Conservation (phyloP, 1,140 invertebrate species). For the Zeugodacus cucurbitae region DNA sequence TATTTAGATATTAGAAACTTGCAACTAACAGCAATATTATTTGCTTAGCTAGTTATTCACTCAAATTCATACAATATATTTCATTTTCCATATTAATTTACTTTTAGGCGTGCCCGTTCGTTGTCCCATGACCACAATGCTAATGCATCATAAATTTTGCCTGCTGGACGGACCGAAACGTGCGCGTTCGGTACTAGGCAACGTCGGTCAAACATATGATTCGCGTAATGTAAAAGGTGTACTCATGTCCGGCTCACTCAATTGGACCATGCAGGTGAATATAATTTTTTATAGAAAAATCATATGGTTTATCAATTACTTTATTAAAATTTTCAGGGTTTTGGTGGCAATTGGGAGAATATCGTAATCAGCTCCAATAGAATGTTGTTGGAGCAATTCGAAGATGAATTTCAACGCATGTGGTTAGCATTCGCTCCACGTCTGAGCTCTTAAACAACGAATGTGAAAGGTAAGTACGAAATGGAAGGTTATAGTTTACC, state of each 20-base stretch:
- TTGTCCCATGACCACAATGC: constrained; percentile 40
- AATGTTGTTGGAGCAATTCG: constrained; percentile 30
- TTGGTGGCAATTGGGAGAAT: constrained; percentile 58
- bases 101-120: constrained; percentile 49
- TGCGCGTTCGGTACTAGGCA: constrained; percentile 37
- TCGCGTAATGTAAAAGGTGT: constrained; percentile 36
- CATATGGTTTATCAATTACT: no score
- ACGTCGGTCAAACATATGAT: not conserved
- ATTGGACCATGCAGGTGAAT: constrained; percentile 52
- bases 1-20: no score
- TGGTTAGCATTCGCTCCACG: constrained; percentile 48
- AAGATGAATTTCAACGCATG: constrained; percentile 55
- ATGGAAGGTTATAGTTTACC: not conserved
- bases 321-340: constrained; percentile 39
- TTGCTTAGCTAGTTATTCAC: no score
- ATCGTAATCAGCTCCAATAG: constrained; percentile 49
- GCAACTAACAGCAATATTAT: no score
- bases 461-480: not conserved
- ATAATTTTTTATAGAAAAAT: not conserved
- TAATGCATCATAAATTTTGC: constrained; percentile 62
- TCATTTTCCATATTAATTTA: not conserved
- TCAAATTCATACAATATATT: not conserved
- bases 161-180: constrained; percentile 50
- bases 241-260: constrained; percentile 52
- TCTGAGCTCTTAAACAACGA: not conserved